These are phyloP conservation scores for Branchipolynoe longqiensis DNA, from an alignment of 2,888 invertebrate genomes.

Conservation along the genomic window DNA sequence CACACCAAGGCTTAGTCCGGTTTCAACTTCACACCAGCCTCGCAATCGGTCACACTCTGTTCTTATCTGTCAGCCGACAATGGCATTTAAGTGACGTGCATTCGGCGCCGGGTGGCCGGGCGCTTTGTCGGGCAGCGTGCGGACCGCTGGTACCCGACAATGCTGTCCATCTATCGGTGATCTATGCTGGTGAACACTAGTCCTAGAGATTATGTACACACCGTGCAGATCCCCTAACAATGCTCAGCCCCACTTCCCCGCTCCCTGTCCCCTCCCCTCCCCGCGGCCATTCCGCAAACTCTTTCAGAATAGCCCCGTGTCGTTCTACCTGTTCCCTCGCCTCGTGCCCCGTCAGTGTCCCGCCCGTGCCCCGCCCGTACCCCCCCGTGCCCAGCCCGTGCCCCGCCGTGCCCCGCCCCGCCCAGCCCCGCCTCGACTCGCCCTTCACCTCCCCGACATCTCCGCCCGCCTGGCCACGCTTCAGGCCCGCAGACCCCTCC, in stretches of 20 bases:
- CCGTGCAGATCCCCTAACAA: conserved; percentile 25
- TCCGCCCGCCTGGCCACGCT: too few species aligned
- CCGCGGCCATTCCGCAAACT: too few species aligned
- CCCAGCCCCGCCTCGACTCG: too few species aligned
- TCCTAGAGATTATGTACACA: conserved; percentile 41
- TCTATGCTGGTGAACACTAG: conserved; percentile 4
- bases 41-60: conserved; percentile 34
- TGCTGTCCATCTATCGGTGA: conserved; percentile 31
- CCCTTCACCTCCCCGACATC: too few species aligned
- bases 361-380: neutral
- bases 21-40: conserved; percentile 10
- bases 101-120: conserved; percentile 16
- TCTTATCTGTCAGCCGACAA: conserved; percentile 50
- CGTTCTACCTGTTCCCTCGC: too few species aligned
- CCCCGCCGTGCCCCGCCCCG: too few species aligned
- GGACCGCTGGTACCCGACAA: conserved; percentile 34
- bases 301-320: too few species aligned
- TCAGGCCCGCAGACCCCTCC: too few species aligned
- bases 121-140: conserved; percentile 24
- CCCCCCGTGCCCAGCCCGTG: neutral
- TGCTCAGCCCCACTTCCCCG: neutral
- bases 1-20: too few species aligned
- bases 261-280: too few species aligned
- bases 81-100: conserved; percentile 34
- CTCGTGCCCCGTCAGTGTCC: neutral